Evolutionary conservation across 2,888 invertebrate genomes (phyloP).

Genomic region (Pammene aurita): DNA sequence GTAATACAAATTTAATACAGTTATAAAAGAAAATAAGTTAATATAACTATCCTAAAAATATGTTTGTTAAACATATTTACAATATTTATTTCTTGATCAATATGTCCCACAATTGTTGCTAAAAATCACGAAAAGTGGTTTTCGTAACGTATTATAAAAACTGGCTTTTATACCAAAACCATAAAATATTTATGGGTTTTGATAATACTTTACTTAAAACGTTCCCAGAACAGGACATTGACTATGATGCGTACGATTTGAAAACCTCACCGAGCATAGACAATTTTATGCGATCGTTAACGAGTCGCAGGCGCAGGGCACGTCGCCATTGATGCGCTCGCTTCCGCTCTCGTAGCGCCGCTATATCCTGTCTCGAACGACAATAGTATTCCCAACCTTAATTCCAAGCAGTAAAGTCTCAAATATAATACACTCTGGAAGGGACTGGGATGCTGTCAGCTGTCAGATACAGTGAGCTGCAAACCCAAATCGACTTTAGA

Average conservation of each 20-base stretch:
- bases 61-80: no score
- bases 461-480: background rate
- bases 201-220: background rate
- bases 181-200: no score
- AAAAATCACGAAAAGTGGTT: no score
- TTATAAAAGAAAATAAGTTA: no score
- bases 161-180: no score
- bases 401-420: background rate
- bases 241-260: constrained; percentile 16
- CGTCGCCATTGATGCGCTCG: constrained; percentile 72
- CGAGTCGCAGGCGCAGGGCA: constrained; percentile 63
- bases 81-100: no score
- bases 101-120: no score
- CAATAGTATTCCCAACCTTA: constrained; percentile 4
- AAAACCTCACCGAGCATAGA: constrained; percentile 41
- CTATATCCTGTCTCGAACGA: constrained; percentile 67
- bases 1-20: no score
- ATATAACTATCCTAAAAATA: no score
- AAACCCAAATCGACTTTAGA: constrained; percentile 10
- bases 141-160: no score
- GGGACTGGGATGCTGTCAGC: constrained; percentile 25
- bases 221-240: background rate
- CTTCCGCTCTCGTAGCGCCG: constrained; percentile 76
- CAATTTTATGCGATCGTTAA: constrained; percentile 43
- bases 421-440: background rate